Conservation (phyloP, 2,888 invertebrate species). For the Ormia ochracea region DNA sequence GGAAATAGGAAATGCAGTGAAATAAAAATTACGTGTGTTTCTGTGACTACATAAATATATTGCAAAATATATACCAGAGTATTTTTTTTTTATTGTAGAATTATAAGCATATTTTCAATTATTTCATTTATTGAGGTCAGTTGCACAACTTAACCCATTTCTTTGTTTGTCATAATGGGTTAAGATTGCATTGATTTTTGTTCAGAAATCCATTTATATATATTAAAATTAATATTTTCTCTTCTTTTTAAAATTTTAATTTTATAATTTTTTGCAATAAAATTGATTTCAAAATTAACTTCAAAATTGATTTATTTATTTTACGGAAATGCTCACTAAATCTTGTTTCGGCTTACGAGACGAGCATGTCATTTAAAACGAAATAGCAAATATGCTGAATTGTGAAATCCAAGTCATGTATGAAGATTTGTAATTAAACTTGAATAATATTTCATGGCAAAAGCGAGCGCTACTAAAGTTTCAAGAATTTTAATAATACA, state of each 20-base stretch:
- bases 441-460: slow-evolving; percentile 17
- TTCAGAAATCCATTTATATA: no score
- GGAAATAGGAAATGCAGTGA: slow-evolving; percentile 39
- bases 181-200: no score
- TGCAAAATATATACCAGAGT: not conserved
- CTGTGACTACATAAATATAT: not conserved
- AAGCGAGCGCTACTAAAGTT: not conserved
- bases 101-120: not conserved
- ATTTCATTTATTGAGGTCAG: not conserved
- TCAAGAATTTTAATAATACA: no score
- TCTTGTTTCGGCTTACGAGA: not conserved
- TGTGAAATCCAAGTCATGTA: slow-evolving; percentile 45
- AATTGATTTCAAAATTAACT: not conserved
- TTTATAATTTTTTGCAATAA: no score
- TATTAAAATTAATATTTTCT: no score
- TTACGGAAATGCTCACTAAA: not conserved
- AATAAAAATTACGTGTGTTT: not conserved
- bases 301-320: not conserved
- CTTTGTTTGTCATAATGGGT: no score
- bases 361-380: not conserved
- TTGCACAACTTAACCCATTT: not conserved
- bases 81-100: slow-evolving; percentile 6
- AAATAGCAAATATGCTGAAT: not conserved
- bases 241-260: no score
- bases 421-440: slow-evolving; percentile 50